A percentile compares a stretch with the other conserved stretches of the same genome.
These are phyloP conservation scores for Calosoma granatense DNA, from an alignment of 1,140 invertebrate species.

Conservation along the genomic window DNA sequence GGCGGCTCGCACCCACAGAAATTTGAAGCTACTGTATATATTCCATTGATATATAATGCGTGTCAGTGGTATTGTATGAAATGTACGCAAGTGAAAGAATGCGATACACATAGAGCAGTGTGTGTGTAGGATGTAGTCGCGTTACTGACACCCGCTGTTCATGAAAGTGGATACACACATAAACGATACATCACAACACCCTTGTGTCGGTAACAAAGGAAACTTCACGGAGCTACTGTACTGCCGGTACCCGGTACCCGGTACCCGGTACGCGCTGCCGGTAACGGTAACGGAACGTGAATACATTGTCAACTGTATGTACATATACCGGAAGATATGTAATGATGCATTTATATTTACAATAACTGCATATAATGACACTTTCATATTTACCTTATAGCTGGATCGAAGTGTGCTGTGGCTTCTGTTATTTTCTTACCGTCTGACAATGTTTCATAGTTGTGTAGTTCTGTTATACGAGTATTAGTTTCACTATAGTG, in stretches of 20 bases:
- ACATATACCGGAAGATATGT: not conserved
- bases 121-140: too few relatives aligned
- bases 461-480: too few relatives aligned
- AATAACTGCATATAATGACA: not conserved
- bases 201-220: not conserved
- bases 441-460: too few relatives aligned
- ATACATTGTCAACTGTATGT: not conserved
- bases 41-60: too few relatives aligned
- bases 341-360: not conserved
- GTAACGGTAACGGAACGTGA: not conserved
- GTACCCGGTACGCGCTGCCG: too few relatives aligned
- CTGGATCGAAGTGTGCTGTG: not conserved
- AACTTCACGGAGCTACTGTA: not conserved
- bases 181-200: not conserved
- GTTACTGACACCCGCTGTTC: not conserved
- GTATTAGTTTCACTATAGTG: too few relatives aligned
- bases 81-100: too few relatives aligned
- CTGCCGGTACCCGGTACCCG: too few relatives aligned
- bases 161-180: not conserved
- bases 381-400: not conserved
- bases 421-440: not conserved
- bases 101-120: too few relatives aligned
- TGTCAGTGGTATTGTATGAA: too few relatives aligned
- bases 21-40: too few relatives aligned
- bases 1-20: too few relatives aligned